phyloP scores from a whole-genome alignment of 2,888 invertebrate genomes.

The Lepetodrilus schrolli region DNA sequence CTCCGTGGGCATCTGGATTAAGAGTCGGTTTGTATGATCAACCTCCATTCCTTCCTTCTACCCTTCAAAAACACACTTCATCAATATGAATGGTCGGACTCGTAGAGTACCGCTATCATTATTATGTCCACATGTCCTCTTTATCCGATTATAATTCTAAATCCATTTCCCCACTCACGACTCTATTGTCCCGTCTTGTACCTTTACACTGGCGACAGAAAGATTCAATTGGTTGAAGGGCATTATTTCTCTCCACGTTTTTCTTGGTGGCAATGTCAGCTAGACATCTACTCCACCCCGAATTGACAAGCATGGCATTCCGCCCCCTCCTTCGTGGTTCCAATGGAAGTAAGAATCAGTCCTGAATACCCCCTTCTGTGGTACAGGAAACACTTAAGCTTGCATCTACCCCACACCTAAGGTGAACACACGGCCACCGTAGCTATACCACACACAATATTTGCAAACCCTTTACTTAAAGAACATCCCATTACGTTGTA shows the following conservation, averaged over 20 bases:
- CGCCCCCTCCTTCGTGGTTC: background rate
- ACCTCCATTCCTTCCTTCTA: background rate
- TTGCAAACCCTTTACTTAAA: constrained; percentile 1
- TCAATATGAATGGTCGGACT: background rate
- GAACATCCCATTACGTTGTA: background rate
- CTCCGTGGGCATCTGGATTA: background rate
- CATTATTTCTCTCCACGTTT: background rate
- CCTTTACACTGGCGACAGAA: background rate
- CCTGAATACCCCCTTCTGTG: too few species aligned
- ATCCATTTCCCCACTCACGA: background rate
- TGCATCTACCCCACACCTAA: too few species aligned
- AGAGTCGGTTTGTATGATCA: background rate
- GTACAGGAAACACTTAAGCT: too few species aligned
- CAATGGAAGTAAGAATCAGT: too few species aligned
- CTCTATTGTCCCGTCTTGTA: background rate
- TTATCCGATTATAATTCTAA: constrained; percentile 7
- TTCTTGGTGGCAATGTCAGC: background rate
- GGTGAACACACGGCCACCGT: too few species aligned
- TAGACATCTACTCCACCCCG: background rate
- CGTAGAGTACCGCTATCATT: background rate
- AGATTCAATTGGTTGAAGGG: background rate
- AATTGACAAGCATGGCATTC: background rate
- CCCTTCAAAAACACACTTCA: constrained; percentile 19
- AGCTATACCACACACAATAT: background rate
- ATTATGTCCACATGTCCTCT: background rate